phyloP scores from a whole-genome alignment of 2,113 vertebrate genomes.

The Daboia siamensis region DNA sequence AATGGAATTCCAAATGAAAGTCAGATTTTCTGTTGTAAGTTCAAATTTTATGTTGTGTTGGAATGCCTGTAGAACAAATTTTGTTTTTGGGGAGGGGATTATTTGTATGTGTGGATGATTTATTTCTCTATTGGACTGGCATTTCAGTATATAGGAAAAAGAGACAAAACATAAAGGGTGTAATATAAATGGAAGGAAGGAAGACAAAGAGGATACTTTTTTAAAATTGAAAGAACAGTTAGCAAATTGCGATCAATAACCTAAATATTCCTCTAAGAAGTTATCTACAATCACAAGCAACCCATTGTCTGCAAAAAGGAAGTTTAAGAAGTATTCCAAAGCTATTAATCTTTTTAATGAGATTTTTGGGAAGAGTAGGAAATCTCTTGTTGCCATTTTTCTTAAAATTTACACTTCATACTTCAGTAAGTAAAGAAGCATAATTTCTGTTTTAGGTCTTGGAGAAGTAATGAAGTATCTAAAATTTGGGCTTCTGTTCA shows the following conservation, averaged over 20 bases:
- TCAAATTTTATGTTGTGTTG: conserved; percentile 79
- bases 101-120: conserved; percentile 61
- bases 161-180: conserved; percentile 22
- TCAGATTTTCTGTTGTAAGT: conserved; percentile 81
- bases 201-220: not conserved
- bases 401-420: conserved; percentile 41
- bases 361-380: conserved; percentile 50
- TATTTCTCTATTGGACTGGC: conserved; percentile 71
- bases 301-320: conserved; percentile 72
- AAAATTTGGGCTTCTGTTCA: conserved; percentile 28
- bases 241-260: conserved; percentile 60
- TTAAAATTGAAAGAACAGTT: conserved; percentile 26
- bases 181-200: conserved; percentile 37
- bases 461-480: conserved; percentile 1
- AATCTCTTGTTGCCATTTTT: conserved; percentile 53
- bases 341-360: conserved; percentile 78
- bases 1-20: conserved; percentile 79
- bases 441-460: conserved; percentile 6
- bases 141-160: conserved; percentile 63
- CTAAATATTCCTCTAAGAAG: conserved; percentile 62
- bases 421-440: conserved; percentile 41
- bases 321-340: conserved; percentile 76
- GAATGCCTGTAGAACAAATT: conserved; percentile 83
- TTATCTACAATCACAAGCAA: conserved; percentile 67
- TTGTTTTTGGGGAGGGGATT: not conserved